Evolutionary conservation across 2,113 vertebrate species (phyloP).

Genomic region (Tapirus terrestris): DNA sequence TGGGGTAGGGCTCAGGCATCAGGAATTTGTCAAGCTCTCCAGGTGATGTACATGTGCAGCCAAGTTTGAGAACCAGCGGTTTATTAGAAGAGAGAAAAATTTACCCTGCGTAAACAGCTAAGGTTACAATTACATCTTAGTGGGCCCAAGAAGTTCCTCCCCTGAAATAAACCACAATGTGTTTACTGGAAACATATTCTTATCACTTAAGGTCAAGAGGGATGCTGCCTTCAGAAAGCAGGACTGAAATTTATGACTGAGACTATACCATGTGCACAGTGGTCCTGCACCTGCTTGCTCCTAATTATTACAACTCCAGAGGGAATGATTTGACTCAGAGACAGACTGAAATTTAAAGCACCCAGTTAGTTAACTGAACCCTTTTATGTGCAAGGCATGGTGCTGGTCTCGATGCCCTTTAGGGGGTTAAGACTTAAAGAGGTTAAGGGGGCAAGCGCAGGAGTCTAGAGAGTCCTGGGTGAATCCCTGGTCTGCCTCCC

Average conservation of each 20-base stretch:
- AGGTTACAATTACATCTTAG: not conserved
- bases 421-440: not conserved
- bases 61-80: not conserved
- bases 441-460: not conserved
- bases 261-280: not conserved
- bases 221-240: not conserved
- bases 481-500: not conserved
- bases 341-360: not conserved
- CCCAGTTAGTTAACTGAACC: not conserved
- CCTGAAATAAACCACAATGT: not conserved
- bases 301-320: not conserved
- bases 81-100: not conserved
- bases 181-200: not conserved
- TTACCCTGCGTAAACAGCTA: not conserved
- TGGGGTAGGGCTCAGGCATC: not conserved
- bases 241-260: not conserved
- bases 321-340: not conserved
- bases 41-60: not conserved
- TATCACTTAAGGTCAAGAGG: not conserved
- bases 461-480: not conserved
- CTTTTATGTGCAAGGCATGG: not conserved
- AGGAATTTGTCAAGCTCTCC: not conserved
- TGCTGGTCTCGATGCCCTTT: not conserved
- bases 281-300: not conserved
- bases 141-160: not conserved